Percentiles rank a stretch among this genome's conserved stretches.
phyloP scores from a whole-genome alignment of 2,888 invertebrate genomes.

The Cryptophagus acutangulus region DNA sequence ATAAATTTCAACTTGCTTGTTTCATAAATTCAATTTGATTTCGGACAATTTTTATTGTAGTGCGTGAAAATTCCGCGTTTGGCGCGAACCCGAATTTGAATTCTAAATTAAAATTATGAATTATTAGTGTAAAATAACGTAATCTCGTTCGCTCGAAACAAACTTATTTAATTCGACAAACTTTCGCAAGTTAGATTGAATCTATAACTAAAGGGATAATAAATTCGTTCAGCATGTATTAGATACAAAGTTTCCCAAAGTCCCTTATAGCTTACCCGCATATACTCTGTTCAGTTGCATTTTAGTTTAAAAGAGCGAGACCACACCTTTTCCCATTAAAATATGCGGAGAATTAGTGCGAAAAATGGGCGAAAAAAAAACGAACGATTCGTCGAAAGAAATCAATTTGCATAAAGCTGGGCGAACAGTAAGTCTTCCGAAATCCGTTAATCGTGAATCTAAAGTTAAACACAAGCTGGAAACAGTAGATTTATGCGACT shows the following conservation, averaged over 20 bases:
- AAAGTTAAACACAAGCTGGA: slow-evolving; percentile 11
- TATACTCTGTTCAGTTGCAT: not conserved
- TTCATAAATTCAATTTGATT: too few species aligned
- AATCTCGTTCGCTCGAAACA: too few species aligned
- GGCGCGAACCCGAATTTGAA: too few species aligned
- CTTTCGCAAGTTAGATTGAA: slow-evolving; percentile 25
- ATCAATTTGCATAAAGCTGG: slow-evolving; percentile 5
- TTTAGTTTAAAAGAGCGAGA: too few species aligned
- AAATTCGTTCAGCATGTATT: slow-evolving; percentile 26
- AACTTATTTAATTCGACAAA: slow-evolving; percentile 21
- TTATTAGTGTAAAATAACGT: too few species aligned
- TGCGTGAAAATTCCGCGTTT: too few species aligned
- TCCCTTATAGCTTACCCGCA: slow-evolving; percentile 14
- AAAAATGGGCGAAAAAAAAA: not conserved
- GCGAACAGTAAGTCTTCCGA: slow-evolving; percentile 6
- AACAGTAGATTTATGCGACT: slow-evolving; percentile 10
- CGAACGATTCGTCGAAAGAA: too few species aligned
- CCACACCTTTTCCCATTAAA: not conserved
- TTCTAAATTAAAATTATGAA: too few species aligned
- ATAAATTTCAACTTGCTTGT: too few species aligned
- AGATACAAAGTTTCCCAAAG: slow-evolving; percentile 22
- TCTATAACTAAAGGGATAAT: slow-evolving; percentile 29
- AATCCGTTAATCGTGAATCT: slow-evolving; percentile 14
- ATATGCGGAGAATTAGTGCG: not conserved
- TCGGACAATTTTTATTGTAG: too few species aligned